These are phyloP conservation scores for Spodoptera litura DNA, from an alignment of 1,140 invertebrate species.

Conservation along the genomic window DNA sequence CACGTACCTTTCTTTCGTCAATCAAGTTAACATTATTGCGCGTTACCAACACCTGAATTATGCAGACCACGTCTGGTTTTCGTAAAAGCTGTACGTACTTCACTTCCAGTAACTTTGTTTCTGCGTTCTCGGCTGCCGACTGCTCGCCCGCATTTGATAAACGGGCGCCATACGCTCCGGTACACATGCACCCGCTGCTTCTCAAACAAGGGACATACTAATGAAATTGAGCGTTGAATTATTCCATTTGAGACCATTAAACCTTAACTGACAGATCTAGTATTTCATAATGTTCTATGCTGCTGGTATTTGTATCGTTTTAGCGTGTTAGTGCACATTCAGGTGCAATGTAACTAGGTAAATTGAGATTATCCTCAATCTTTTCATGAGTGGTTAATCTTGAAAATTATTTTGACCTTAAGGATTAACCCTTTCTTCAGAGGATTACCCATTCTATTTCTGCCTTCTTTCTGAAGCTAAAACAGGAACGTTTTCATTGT, in stretches of 20 bases:
- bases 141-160: constrained; percentile 50
- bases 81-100: constrained; percentile 34
- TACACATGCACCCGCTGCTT: constrained; percentile 35
- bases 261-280: not conserved
- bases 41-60: constrained; percentile 39
- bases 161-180: constrained; percentile 38
- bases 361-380: constrained; percentile 12
- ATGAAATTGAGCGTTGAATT: constrained; percentile 6
- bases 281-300: not conserved
- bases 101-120: constrained; percentile 47
- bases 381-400: not conserved
- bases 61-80: constrained; percentile 38
- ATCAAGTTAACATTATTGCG: constrained; percentile 44
- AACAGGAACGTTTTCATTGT: not conserved
- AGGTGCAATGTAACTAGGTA: not conserved
- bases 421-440: not conserved
- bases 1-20: constrained; percentile 44
- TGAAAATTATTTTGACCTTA: constrained; percentile 5
- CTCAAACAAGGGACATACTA: constrained; percentile 31
- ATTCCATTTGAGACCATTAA: not conserved
- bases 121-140: constrained; percentile 35
- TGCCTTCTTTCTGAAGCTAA: not conserved
- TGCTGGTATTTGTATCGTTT: not conserved
- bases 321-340: constrained; percentile 1
- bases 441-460: too few species aligned